Evolutionary conservation across 2,113 vertebrate species (phyloP).

Genomic region (Megaptera novaeangliae): DNA sequence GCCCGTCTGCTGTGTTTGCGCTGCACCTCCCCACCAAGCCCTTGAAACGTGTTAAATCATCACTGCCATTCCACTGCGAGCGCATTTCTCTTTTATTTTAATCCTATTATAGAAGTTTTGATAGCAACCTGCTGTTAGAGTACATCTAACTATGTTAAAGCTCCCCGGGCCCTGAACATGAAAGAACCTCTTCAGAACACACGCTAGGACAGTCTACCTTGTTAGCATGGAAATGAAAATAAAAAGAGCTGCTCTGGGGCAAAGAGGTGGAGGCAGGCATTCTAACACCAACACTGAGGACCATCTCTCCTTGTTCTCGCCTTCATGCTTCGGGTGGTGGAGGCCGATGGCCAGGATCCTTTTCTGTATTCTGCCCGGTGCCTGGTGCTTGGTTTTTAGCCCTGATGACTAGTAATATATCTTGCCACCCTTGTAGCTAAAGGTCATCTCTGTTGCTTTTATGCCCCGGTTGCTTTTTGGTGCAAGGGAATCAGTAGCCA

Average conservation of each 20-base stretch:
- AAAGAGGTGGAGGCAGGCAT: not conserved
- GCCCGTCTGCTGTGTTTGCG: slow-evolving; percentile 36
- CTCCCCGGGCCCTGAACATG: slow-evolving; percentile 76
- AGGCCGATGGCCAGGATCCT: not conserved
- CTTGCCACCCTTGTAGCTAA: slow-evolving; percentile 51
- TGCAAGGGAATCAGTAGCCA: slow-evolving; percentile 39
- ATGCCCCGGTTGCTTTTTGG: slow-evolving; percentile 26
- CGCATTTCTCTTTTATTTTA: slow-evolving; percentile 74
- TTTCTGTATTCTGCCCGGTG: not conserved
- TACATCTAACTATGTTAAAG: slow-evolving; percentile 79
- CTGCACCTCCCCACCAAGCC: slow-evolving; percentile 42
- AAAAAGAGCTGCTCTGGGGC: slow-evolving; percentile 31
- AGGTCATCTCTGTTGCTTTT: slow-evolving; percentile 28
- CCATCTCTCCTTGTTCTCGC: slow-evolving; percentile 28
- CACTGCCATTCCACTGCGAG: slow-evolving; percentile 59
- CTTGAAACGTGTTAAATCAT: slow-evolving; percentile 60
- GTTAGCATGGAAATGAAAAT: slow-evolving; percentile 76
- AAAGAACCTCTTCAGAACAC: slow-evolving; percentile 78
- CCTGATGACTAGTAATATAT: not conserved
- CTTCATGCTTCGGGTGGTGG: not conserved
- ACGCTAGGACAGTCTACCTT: slow-evolving; percentile 73
- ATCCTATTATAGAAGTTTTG: slow-evolving; percentile 74
- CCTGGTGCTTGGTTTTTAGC: not conserved
- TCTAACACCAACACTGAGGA: slow-evolving; percentile 54
- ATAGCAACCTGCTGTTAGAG: slow-evolving; percentile 72